Base-by-base conservation (phyloP, 2,797 vertebrate genomes). In the Epinephelus malabaricus region DNA sequence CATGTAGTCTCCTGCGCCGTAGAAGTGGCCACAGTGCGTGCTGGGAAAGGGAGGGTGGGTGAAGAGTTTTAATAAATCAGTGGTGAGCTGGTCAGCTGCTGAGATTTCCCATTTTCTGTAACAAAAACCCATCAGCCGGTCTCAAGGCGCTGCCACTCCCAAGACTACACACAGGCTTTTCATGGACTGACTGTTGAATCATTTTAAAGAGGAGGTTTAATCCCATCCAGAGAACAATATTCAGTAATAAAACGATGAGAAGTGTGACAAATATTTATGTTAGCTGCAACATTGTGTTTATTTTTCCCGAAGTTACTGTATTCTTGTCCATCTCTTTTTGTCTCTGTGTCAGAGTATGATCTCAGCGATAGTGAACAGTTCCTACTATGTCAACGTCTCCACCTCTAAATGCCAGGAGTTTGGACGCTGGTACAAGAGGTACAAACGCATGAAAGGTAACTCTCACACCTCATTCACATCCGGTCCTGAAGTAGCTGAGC, bases 341-440 rank as follows among this genome's bases (percentile, higher is more conserved):
- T 76, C 12, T 64, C 17, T 64, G 0, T 65, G 0, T 67, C 93
- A 99, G 98, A 98, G 97, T 90, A 98, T 98, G 97, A 98, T 99
- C 94, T 98, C 97, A 82, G 97, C 98, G 56, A 98, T 99, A 79
- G 96, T 99, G 87, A 99, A 97, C 96, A 97, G 97, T 83, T 98
- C 97, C 73, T 98, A 97, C 92, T 98, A 98, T 90, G 96, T 97
- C 95, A 98, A 98, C 81, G 97, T 99, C 91, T 98, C 98, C 94
- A 95, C 97, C 91, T 96, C 96, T 51, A 98, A 98, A 92, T 99
- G 98, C 94, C 98, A 99, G 95, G 98, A 99, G 94, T 99, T 99
- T 87, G 97, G 97, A 74, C 97, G 97, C 94, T 99, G 98, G 98
- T 99, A 97, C 95, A 98, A 98, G 94, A 97, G 97, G 80, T 97